phyloP scores from a whole-genome alignment of 1,140 invertebrate genomes.

The Lepidurus arcticus region DNA sequence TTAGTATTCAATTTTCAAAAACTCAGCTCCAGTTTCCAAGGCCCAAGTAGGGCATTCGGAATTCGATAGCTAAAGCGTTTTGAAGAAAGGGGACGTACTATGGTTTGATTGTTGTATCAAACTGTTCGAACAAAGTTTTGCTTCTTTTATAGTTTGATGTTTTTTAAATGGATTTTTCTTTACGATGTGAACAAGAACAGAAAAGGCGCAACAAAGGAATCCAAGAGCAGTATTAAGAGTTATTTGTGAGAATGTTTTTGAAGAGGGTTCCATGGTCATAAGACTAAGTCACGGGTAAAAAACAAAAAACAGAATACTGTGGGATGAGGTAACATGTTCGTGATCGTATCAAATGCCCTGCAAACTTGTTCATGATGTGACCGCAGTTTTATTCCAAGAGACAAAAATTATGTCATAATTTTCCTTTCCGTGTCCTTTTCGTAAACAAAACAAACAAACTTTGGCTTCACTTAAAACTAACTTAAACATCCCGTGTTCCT shows the following conservation, averaged over 20 bases:
- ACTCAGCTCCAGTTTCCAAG: not conserved
- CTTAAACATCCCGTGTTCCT: constrained; percentile 14
- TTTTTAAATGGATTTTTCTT: not conserved
- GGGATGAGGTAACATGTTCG: not conserved
- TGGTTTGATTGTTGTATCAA: constrained; percentile 1
- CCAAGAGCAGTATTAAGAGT: constrained; percentile 19
- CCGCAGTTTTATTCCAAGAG: not conserved
- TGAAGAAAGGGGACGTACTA: not conserved
- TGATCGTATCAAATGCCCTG: not conserved
- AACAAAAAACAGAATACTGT: not conserved
- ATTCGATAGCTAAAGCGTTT: not conserved
- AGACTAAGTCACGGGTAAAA: constrained; percentile 18
- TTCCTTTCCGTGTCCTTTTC: not conserved
- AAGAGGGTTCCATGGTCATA: constrained; percentile 1
- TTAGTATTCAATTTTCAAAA: not conserved
- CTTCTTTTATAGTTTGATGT: not conserved
- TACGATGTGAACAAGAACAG: not conserved
- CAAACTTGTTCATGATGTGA: not conserved
- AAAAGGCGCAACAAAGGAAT: constrained; percentile 8
- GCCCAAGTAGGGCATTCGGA: not conserved
- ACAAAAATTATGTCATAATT: not conserved
- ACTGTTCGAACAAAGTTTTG: not conserved
- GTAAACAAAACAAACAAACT: not conserved
- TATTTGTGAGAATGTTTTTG: not conserved
- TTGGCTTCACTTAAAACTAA: not conserved